Conservation (phyloP, 2,888 invertebrate species). For the Trichogramma evanescens region DNA sequence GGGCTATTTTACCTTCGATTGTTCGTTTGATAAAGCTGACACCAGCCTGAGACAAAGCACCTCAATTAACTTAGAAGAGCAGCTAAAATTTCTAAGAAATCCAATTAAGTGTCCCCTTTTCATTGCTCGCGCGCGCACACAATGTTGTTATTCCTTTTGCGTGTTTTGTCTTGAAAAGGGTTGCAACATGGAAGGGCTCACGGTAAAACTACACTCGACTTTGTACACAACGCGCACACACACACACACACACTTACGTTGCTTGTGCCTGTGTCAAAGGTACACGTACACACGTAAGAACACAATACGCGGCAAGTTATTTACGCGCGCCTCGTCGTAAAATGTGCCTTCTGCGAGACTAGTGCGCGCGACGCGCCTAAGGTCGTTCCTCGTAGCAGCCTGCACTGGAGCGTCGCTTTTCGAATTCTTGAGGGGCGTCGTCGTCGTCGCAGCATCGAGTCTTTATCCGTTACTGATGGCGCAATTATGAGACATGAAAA, state of each 20-base stretch:
- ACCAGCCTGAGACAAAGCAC: too few species aligned
- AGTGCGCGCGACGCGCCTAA: constrained; percentile 8
- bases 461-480: too few species aligned
- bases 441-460: too few species aligned
- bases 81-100: constrained; percentile 1
- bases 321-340: constrained; percentile 40
- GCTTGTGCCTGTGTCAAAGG: too few species aligned
- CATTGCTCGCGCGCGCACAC: not conserved
- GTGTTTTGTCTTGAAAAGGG: constrained; percentile 15
- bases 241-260: too few species aligned
- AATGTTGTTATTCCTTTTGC: constrained; percentile 4
- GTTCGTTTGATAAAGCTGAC: too few species aligned
- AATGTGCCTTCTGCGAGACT: constrained; percentile 21
- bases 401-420: constrained; percentile 5
- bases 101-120: constrained; percentile 14
- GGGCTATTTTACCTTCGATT: not conserved
- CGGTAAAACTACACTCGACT: constrained; percentile 16
- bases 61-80: too few species aligned
- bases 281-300: too few species aligned
- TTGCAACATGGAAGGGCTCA: constrained; percentile 5
- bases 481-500: too few species aligned
- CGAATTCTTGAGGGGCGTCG: constrained; percentile 15
- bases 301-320: constrained; percentile 29
- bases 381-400: not conserved
- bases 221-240: not conserved